Base-by-base conservation (phyloP, 1,140 invertebrate genomes). In the Drosophila burlai region DNA sequence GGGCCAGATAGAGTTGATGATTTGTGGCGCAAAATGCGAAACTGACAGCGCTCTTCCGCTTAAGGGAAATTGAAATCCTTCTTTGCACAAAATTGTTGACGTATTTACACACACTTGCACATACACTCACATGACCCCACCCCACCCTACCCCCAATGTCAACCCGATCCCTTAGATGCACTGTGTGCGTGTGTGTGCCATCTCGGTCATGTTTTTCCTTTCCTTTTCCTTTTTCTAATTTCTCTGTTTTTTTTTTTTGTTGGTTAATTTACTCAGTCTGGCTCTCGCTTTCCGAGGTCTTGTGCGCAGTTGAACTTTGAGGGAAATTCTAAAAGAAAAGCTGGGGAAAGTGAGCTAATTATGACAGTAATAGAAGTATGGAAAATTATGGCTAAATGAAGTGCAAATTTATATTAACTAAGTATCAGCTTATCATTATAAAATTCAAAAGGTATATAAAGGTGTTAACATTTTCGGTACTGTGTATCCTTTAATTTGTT, bases 11-110 rank as follows among this genome's bases (percentile, higher is more conserved):
- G 84, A 87, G 84, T 89, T 87, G 81, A 87, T 87, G 84, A 87
- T 87, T 87, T 87, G 84, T 87, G 77, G 84, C 74, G 77, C 84
- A 87, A 87, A 87, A 87, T 87, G 66, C 81, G 84, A 81, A 89
- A 80, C 81, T 89, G 84, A 87, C 84, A 87, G 84, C 81, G 75
- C 81, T 78, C 84, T 89, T 87, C 81, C 84, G 84, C 77, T 84
- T 89, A 89, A 87, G 83, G 84, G 84, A 87, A 87, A 87, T 87
- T 87, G 84, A 87, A 87, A 87, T 87, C 86, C 85, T 87, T 87
- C 81, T 89, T 87, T 89, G 60, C 85, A 78, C 84, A 83, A 87
- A 87, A 89, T 87, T 87, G 84, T 87, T 87, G 84, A 87, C 81
- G 77, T 84, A 83, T 89, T 89, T 89, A 84, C 84, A 83, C 80